A percentile compares a stretch with the other conserved stretches of the same genome.
phyloP scores from a whole-genome alignment of 2,888 invertebrate genomes.

The Hemithea aestivaria region DNA sequence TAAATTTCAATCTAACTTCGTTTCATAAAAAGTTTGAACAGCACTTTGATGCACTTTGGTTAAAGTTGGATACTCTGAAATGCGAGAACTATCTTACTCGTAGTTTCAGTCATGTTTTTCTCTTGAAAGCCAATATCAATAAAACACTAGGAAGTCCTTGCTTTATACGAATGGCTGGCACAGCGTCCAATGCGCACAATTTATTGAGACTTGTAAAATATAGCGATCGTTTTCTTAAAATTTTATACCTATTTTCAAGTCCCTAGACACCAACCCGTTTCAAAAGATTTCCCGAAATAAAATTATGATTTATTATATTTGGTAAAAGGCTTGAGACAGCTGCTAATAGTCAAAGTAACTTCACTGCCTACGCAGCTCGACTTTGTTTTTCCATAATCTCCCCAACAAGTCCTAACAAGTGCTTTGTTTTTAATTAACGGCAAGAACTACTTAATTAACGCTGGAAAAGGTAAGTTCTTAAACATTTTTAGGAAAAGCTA shows the following conservation, averaged over 20 bases:
- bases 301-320: not conserved
- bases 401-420: constrained; percentile 32
- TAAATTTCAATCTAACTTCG: too few species aligned
- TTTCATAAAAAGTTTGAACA: too few species aligned
- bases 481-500: constrained; percentile 13
- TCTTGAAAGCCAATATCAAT: too few species aligned
- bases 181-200: too few species aligned
- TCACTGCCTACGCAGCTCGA: constrained; percentile 9
- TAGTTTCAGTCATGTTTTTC: too few species aligned
- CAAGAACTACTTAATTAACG: constrained; percentile 32
- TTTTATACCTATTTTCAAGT: not conserved
- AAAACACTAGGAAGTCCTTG: too few species aligned
- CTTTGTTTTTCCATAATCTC: constrained; percentile 29
- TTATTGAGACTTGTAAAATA: too few species aligned
- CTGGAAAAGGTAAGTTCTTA: constrained; percentile 21
- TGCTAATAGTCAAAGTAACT: constrained; percentile 12
- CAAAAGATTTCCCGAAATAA: not conserved
- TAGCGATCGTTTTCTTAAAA: too few species aligned
- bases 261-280: not conserved
- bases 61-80: too few species aligned
- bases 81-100: too few species aligned
- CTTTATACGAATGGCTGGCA: too few species aligned
- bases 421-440: constrained; percentile 35
- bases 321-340: not conserved
- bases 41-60: too few species aligned